Evolutionary conservation across 2,888 invertebrate genomes (phyloP).

Genomic region (Muschampia plurimacula): DNA sequence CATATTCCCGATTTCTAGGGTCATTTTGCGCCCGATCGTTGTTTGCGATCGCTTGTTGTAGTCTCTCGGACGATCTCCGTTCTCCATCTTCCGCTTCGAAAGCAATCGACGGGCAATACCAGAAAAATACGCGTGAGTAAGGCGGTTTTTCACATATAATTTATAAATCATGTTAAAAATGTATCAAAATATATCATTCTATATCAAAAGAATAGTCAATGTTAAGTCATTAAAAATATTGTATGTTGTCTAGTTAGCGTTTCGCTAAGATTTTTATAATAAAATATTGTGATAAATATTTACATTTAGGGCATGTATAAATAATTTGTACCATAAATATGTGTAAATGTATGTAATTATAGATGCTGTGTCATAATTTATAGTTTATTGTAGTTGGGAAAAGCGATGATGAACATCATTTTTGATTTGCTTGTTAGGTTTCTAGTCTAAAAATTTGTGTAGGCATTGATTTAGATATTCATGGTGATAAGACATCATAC

Average conservation of each 20-base stretch:
- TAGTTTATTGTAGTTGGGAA: conserved; percentile 43
- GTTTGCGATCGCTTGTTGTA: no score
- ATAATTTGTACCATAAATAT: conserved; percentile 54
- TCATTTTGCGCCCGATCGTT: no score
- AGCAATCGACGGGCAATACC: no score
- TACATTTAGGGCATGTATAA: conserved; percentile 63
- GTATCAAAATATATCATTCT: conserved; percentile 38
- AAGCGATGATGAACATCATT: neutral
- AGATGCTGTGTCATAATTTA: conserved; percentile 67
- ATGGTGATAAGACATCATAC: conserved; percentile 16
- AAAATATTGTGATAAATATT: conserved; percentile 74
- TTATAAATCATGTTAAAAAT: conserved; percentile 14
- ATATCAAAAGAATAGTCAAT: conserved; percentile 58
- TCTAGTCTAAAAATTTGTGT: conserved; percentile 31
- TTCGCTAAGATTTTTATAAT: conserved; percentile 64
- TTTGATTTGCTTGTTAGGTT: conserved; percentile 41
- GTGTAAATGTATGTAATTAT: conserved; percentile 69
- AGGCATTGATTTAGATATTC: conserved; percentile 27
- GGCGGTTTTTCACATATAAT: neutral
- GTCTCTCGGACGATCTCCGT: no score
- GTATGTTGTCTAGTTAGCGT: conserved; percentile 66
- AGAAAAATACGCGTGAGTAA: no score
- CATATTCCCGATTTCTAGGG: no score
- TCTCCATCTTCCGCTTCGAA: no score
- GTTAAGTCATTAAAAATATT: conserved; percentile 78